Evolutionary conservation across 2,113 vertebrate genomes (phyloP), one percentile per base, ranked within the genome.

Genomic region (Labeo catla): DNA sequence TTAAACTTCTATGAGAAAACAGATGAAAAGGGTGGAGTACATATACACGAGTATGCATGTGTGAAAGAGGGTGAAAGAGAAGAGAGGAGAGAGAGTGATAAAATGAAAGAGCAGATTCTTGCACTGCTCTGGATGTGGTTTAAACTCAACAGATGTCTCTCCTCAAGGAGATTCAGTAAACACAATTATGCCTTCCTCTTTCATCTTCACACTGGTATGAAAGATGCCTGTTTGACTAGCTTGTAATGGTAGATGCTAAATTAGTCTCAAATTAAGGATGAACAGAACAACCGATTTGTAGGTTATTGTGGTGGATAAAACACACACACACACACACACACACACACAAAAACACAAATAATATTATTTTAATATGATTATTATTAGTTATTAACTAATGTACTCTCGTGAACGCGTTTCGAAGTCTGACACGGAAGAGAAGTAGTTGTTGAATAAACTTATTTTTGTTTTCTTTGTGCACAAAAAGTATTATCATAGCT

Each of bases 121-220:
- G 28, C 34, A 70, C 23, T 49, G 49, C 2, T 6, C 19, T 68
- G 39, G 82, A 73, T 28, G n/a, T 59, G 54, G 54, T 57, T 19
- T 21, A 76, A 76, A 50, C 19, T 19, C 36, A 73, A 47, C n/a
- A 50, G 23, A 70, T 36, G 66, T 39, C 36, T 43, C 36, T 70
- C 15, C 28, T 39, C 66, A 70, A 36, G 15, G 36, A 70, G 6
- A 15, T 70, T 19, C 84, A 13, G n/a, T 59, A 63, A 28, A 34
- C 39, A 39, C 10, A 49, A 21, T 16, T 39, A 15, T 12, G 47
- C 3, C 84, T 84, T 57, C 72, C 52, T 83, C 81, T 74, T 52
- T 83, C 80, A 65, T 83, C 61, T 87, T 63, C 9, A n/a, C n/a
- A 12, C 8, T 34, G 28, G 54, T 72, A 39, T 81, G 54, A 74